These are phyloP conservation scores for Malurus melanocephalus DNA, from an alignment of 2,113 vertebrate genomes.

Conservation along the genomic window DNA sequence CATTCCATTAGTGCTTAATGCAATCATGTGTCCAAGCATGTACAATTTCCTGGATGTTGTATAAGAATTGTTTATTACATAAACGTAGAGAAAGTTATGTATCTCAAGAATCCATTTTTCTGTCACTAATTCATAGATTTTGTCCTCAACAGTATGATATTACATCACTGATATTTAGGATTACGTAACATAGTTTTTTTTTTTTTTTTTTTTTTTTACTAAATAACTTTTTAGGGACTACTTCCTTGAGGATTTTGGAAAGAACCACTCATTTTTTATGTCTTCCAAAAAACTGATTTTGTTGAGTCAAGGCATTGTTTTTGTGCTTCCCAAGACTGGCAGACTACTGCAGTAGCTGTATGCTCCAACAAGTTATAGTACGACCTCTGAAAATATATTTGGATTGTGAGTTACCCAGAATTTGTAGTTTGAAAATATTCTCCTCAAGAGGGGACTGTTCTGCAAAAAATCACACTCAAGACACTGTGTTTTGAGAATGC, in stretches of 20 bases:
- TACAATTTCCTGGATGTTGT: neutral
- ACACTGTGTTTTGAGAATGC: neutral
- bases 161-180: neutral
- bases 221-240: neutral
- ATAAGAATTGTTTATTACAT: neutral
- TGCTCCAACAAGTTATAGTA: neutral
- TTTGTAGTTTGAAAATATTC: neutral
- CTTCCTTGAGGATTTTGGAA: neutral
- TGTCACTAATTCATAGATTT: neutral
- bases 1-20: neutral
- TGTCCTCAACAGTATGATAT: neutral
- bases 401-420: neutral
- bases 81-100: neutral
- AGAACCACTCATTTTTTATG: neutral
- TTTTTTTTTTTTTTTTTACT: neutral
- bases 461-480: neutral
- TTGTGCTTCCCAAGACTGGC: neutral
- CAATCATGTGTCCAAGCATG: neutral
- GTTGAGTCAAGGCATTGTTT: neutral
- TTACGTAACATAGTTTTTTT: neutral
- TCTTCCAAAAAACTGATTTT: neutral
- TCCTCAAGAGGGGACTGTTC: conserved; percentile 18
- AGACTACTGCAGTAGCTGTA: neutral
- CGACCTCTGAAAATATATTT: neutral
- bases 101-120: neutral